These are phyloP conservation scores for Arrhopalites spinosus DNA, from an alignment of 2,888 invertebrate species.

Conservation along the genomic window DNA sequence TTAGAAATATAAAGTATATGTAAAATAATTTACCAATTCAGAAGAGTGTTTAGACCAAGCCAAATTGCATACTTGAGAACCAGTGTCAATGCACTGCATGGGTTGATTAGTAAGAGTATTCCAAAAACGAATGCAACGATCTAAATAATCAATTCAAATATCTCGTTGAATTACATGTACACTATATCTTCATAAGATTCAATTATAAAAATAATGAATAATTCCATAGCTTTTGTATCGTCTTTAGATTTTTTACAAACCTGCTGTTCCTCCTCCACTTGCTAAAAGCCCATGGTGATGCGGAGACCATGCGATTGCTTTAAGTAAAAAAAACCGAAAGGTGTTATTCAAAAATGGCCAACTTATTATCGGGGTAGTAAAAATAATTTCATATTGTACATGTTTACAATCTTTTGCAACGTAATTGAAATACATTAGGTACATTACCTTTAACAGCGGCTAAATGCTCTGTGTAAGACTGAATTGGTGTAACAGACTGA, in stretches of 20 bases:
- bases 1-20: background rate
- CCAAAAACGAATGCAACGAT: constrained; percentile 82
- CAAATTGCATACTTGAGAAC: constrained; percentile 96
- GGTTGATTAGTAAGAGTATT: constrained; percentile 97
- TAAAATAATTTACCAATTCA: constrained; percentile 72
- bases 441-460: constrained; percentile 82
- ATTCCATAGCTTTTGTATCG: too few species aligned
- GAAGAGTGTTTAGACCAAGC: constrained; percentile 99
- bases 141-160: constrained; percentile 63
- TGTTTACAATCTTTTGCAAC: background rate
- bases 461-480: constrained; percentile 94
- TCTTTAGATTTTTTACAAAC: too few species aligned
- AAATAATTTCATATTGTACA: background rate
- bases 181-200: too few species aligned
- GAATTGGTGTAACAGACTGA: constrained; percentile 85
- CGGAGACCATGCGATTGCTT: constrained; percentile 97
- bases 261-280: constrained; percentile 99
- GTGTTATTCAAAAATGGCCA: too few species aligned
- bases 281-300: constrained; percentile 96
- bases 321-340: constrained; percentile 16
- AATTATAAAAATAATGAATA: too few species aligned
- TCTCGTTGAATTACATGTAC: too few species aligned
- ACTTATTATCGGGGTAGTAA: background rate
- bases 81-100: constrained; percentile 94
- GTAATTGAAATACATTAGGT: too few species aligned